Conservation (phyloP, 1,140 invertebrate genomes). For the Drosophila triauraria region DNA sequence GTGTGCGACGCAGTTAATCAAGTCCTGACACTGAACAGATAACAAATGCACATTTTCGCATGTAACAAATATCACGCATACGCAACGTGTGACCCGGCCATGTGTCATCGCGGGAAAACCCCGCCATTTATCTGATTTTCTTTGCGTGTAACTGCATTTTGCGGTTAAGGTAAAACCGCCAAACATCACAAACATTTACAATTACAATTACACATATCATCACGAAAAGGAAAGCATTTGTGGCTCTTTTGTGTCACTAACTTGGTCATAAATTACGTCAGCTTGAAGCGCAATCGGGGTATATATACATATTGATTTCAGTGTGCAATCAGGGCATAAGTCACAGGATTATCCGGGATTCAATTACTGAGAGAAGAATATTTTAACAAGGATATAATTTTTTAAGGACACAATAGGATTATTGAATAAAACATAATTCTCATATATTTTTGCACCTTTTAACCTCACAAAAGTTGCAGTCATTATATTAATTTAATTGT, state of each 20-base stretch:
- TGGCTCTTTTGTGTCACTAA: conserved; percentile 21
- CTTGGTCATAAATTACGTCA: conserved; percentile 57
- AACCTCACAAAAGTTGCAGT: too few relatives aligned
- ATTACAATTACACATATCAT: conserved; percentile 21
- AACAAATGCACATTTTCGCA: conserved; percentile 47
- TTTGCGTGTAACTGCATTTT: conserved; percentile 15
- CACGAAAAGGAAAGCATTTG: conserved; percentile 21
- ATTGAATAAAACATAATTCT: not conserved
- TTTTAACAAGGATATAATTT: not conserved
- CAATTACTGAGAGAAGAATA: not conserved
- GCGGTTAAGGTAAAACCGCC: conserved; percentile 11
- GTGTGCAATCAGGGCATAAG: conserved; percentile 10
- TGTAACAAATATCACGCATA: conserved; percentile 61
- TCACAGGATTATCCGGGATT: not conserved
- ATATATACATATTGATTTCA: conserved; percentile 22
- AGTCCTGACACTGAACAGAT: conserved; percentile 54
- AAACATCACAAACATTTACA: conserved; percentile 17
- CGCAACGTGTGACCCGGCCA: conserved; percentile 53
- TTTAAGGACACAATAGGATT: too few relatives aligned
- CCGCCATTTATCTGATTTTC: conserved; percentile 1
- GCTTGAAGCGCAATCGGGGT: conserved; percentile 19
- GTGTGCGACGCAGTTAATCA: conserved; percentile 37
- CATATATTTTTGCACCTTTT: too few relatives aligned
- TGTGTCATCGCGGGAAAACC: conserved; percentile 31
- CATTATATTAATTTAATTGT: too few relatives aligned